A percentile compares a stretch with the other conserved stretches of the same genome.
Conservation (phyloP, 2,797 vertebrate species). For the Poeciliopsis turneri region DNA sequence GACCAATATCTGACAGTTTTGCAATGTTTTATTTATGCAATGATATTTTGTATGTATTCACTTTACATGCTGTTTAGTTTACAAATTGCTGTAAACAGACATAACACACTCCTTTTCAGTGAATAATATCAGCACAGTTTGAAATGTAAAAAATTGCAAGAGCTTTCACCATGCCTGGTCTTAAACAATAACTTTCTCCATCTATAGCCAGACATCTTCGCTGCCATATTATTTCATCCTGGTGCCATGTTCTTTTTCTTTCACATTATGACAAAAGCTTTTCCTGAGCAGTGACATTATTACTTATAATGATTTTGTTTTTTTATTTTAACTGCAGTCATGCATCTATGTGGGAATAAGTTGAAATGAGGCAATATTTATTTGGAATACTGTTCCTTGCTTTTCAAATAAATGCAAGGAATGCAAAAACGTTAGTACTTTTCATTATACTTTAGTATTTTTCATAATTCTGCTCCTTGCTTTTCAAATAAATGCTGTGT, state of each 20-base stretch:
- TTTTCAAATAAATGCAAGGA: conserved; percentile 47
- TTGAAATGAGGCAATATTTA: conserved; percentile 16
- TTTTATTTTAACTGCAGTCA: background rate
- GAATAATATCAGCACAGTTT: background rate
- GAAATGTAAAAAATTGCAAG: background rate
- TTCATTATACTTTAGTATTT: no score
- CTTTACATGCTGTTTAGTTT: background rate
- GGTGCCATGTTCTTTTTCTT: background rate
- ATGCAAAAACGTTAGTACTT: conserved; percentile 6
- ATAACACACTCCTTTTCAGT: background rate
- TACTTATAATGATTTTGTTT: conserved; percentile 18
- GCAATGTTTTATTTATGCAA: background rate
- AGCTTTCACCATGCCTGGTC: background rate
- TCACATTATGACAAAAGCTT: background rate
- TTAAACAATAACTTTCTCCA: background rate
- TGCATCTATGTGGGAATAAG: background rate
- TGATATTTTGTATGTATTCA: background rate
- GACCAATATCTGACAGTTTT: background rate
- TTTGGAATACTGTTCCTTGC: conserved; percentile 15
- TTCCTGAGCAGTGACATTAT: background rate
- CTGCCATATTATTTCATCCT: background rate
- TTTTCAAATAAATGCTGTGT: conserved; percentile 47
- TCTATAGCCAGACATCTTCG: conserved; percentile 4
- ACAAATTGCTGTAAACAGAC: background rate
- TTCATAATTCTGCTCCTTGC: conserved; percentile 11